phyloP scores from a whole-genome alignment of 2,888 invertebrate genomes.

The Tholera decimalis region DNA sequence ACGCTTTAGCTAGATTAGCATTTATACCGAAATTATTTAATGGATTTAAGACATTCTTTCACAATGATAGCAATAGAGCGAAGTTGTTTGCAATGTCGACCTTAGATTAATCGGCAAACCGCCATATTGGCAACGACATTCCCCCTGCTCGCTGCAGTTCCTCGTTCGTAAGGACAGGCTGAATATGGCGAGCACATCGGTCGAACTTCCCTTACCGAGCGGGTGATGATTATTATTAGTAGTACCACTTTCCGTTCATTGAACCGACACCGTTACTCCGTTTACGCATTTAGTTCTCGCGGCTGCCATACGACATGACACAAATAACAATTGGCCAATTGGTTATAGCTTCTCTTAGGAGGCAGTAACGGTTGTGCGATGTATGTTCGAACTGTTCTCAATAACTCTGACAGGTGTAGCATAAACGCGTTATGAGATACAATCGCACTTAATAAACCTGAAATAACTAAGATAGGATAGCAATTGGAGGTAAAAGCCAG shows the following conservation, averaged over 20 bases:
- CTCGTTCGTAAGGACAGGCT: conserved; percentile 73
- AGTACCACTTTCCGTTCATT: conserved; percentile 87
- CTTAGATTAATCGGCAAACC: conserved; percentile 48
- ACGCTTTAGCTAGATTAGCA: neutral
- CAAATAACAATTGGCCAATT: conserved; percentile 87
- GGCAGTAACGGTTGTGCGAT: conserved; percentile 43
- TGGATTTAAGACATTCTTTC: conserved; percentile 18
- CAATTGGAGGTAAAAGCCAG: conserved; percentile 69
- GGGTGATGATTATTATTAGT: conserved; percentile 88
- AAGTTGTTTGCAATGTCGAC: conserved; percentile 38
- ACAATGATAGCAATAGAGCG: conserved; percentile 4
- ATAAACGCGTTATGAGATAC: conserved; percentile 39
- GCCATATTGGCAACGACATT: conserved; percentile 56
- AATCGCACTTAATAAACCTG: conserved; percentile 50
- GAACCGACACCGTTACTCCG: conserved; percentile 88
- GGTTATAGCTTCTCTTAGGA: conserved; percentile 68
- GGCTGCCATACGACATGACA: conserved; percentile 84
- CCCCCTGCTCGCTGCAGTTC: conserved; percentile 55
- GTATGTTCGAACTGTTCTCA: conserved; percentile 43
- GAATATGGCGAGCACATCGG: conserved; percentile 71
- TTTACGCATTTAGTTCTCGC: conserved; percentile 88
- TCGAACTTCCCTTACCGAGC: conserved; percentile 81
- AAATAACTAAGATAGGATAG: conserved; percentile 53
- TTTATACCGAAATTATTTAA: neutral
- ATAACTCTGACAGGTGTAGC: conserved; percentile 57